These are phyloP conservation scores for Rissa tridactyla DNA, from an alignment of 2,113 vertebrate species.

Conservation along the genomic window DNA sequence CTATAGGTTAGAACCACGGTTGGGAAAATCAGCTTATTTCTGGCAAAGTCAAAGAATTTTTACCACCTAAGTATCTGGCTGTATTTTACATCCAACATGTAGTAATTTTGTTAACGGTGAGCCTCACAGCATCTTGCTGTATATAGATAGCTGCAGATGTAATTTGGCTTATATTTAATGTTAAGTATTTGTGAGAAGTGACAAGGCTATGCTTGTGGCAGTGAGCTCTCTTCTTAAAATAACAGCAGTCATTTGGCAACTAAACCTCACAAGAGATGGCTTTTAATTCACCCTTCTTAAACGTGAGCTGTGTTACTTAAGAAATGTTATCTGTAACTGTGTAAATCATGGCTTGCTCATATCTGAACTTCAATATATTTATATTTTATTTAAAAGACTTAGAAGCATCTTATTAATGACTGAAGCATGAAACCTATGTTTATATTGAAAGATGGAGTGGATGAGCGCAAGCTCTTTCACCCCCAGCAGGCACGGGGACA, in stretches of 20 bases:
- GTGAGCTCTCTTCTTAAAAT: not conserved
- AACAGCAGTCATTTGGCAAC: not conserved
- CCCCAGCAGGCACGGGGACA: not conserved
- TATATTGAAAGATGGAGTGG: not conserved
- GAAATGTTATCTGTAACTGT: not conserved
- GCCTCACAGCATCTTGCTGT: not conserved
- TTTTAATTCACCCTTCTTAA: not conserved
- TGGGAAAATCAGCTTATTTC: not conserved
- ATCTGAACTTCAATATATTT: not conserved
- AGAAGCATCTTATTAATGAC: not conserved
- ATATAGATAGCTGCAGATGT: not conserved
- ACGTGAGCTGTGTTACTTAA: not conserved
- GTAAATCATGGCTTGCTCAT: not conserved
- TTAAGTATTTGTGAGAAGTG: not conserved
- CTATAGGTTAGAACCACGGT: not conserved
- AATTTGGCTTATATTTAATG: not conserved
- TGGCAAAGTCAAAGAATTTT: not conserved
- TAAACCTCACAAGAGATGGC: not conserved
- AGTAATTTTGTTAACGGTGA: not conserved
- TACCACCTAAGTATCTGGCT: not conserved
- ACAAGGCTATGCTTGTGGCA: not conserved
- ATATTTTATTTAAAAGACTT: not conserved
- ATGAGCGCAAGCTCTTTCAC: not conserved
- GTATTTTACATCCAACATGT: not conserved
- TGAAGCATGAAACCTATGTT: not conserved